Evolutionary conservation across 1,140 invertebrate genomes (phyloP), one percentile per base, ranked within the genome.

Genomic region (Thaumetopoea pityocampa): DNA sequence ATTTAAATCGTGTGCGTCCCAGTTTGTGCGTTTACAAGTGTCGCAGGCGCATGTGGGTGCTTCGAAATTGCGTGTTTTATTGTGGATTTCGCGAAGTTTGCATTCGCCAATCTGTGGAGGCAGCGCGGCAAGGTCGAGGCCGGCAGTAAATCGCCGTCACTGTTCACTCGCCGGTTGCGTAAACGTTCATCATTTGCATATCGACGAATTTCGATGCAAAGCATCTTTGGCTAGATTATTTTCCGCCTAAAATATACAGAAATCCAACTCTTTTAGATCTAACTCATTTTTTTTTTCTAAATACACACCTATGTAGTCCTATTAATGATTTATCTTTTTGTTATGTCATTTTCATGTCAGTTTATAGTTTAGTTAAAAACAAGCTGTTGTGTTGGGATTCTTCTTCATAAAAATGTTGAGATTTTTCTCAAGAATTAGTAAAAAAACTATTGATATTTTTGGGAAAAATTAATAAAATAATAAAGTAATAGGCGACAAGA

Each of bases 1-100:
- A 71, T 76, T 72, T 70, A 72, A 61, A 71, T 67, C 65, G 60
- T 54, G 43, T 60, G 61, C 71, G 76, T 73, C 67, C 71, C 62
- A 73, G 56, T 73, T 80, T 54, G 59, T 45, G 56, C 32, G 67
- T 60, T 64, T 45, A 56, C 50, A 65, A 70, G 62, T n/a, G 66
- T 66, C n/a, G n/a, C n/a, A n/a, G 55, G 59, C 57, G 46, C 47
- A 56, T 54, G 70, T 76, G 69, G 71, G 71, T 72, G 70, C 61
- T 34, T 66, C 52, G 56, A 51, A 57, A 54, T 64, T 42, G 59
- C 46, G 51, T 64, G 41, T 56, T 63, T 41, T 36, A 46, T 50
- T 42, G 41, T 41, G 15, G 35, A 57, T 65, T 68, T 67, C 41
- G 55, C 47, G 33, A 44, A 43, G 18, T 63, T 49, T 62, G 49